Conservation (phyloP, 2,113 vertebrate genomes). For the Coreoperca whiteheadi region DNA sequence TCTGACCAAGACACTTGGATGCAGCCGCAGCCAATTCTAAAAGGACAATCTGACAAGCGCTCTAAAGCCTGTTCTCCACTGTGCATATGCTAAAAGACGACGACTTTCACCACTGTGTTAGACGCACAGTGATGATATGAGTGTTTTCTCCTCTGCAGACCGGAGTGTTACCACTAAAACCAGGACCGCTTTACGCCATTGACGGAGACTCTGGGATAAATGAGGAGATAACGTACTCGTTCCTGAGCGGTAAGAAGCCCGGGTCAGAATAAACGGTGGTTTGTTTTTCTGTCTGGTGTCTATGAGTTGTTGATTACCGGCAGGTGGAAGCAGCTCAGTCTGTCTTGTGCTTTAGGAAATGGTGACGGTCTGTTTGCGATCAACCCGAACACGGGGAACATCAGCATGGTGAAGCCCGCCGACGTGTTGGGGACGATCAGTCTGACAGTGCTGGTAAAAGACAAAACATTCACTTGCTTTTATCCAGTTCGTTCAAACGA, state of each 20-base stretch:
- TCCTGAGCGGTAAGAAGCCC: constrained; percentile 81
- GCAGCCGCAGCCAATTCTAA: neutral
- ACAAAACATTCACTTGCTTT: neutral
- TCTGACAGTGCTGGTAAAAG: constrained; percentile 87
- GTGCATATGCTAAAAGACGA: neutral
- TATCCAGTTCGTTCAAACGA: neutral
- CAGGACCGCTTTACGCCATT: constrained; percentile 84
- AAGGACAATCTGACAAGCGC: neutral
- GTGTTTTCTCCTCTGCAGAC: constrained; percentile 70
- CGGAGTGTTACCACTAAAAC: constrained; percentile 76
- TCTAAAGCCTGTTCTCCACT: too few species aligned
- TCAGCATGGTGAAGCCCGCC: constrained; percentile 83
- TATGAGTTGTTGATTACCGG: neutral
- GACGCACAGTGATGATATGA: neutral
- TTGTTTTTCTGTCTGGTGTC: neutral
- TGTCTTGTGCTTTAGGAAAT: constrained; percentile 79
- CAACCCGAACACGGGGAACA: constrained; percentile 75
- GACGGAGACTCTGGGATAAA: constrained; percentile 87
- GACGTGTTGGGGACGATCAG: constrained; percentile 55
- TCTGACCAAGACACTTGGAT: neutral
- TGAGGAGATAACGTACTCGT: constrained; percentile 79
- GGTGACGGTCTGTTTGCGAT: constrained; percentile 74
- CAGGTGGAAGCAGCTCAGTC: neutral
- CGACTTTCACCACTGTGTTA: neutral
- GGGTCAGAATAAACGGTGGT: neutral